Evolutionary conservation across 2,113 vertebrate genomes (phyloP).

Genomic region (Sula dactylatra): DNA sequence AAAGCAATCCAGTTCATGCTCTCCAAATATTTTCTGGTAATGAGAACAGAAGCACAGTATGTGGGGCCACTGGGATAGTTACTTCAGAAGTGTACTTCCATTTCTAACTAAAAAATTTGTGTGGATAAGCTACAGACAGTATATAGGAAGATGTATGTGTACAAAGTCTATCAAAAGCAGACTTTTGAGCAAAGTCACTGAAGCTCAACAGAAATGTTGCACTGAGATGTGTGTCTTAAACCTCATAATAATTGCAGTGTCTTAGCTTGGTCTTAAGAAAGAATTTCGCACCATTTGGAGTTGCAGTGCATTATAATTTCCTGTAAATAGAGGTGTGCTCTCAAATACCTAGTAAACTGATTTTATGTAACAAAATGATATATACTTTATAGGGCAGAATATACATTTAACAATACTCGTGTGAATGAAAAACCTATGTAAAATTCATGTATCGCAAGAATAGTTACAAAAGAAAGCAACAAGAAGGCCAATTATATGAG

Average conservation of each 20-base stretch:
- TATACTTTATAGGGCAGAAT: not conserved
- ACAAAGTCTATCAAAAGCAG: not conserved
- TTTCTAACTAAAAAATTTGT: not conserved
- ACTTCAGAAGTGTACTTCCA: not conserved
- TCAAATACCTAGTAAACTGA: not conserved
- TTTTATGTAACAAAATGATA: not conserved
- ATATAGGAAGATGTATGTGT: not conserved
- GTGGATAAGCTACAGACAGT: not conserved
- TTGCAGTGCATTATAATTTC: not conserved
- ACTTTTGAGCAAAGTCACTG: not conserved
- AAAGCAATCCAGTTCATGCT: not conserved
- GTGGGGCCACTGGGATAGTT: not conserved
- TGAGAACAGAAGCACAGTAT: not conserved
- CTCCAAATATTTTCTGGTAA: not conserved
- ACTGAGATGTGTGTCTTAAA: not conserved
- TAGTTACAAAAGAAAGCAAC: not conserved
- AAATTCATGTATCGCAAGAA: not conserved
- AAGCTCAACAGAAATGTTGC: not conserved
- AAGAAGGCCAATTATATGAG: not conserved
- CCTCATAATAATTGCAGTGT: not conserved
- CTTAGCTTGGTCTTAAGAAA: not conserved
- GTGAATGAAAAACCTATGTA: not conserved
- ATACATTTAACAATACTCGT: not conserved
- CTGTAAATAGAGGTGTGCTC: not conserved
- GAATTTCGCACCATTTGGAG: not conserved